phyloP scores from a whole-genome alignment of 2,888 invertebrate genomes.

The Coecobrya sp. region DNA sequence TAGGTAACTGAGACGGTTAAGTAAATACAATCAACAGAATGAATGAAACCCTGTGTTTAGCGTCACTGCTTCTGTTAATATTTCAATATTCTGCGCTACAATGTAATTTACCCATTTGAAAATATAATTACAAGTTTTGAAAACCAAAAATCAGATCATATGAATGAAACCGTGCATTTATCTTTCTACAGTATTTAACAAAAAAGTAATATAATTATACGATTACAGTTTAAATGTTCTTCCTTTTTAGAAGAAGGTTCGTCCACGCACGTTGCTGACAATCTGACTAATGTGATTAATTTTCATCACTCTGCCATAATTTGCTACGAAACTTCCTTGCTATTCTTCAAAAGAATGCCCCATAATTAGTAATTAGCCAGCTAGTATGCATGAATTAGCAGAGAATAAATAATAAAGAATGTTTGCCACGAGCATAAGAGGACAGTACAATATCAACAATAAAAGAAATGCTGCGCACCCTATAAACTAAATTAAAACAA shows the following conservation, averaged over 20 bases:
- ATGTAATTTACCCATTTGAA: not conserved
- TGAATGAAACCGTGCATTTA: not conserved
- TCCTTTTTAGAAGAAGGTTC: not conserved
- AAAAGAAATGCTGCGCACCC: not conserved
- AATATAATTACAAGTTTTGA: conserved; percentile 17
- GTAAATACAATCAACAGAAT: conserved; percentile 15
- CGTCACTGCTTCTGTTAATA: not conserved
- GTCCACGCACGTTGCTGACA: not conserved
- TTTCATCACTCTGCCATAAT: not conserved
- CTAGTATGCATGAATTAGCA: conserved; percentile 11
- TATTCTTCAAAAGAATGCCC: not conserved
- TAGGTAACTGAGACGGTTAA: not conserved
- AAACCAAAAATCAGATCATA: not conserved
- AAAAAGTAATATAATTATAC: no score
- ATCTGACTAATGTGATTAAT: not conserved
- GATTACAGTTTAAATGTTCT: not conserved
- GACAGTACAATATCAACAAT: not conserved
- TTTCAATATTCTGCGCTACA: not conserved
- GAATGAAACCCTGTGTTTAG: conserved; percentile 20
- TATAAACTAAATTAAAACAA: not conserved
- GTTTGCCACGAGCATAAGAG: not conserved
- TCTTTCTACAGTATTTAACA: not conserved
- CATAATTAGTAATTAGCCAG: conserved; percentile 18
- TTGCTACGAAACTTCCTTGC: not conserved
- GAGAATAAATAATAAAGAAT: not conserved